phyloP scores from a whole-genome alignment of 1,140 invertebrate genomes.

The Daktulosphaira vitifoliae region DNA sequence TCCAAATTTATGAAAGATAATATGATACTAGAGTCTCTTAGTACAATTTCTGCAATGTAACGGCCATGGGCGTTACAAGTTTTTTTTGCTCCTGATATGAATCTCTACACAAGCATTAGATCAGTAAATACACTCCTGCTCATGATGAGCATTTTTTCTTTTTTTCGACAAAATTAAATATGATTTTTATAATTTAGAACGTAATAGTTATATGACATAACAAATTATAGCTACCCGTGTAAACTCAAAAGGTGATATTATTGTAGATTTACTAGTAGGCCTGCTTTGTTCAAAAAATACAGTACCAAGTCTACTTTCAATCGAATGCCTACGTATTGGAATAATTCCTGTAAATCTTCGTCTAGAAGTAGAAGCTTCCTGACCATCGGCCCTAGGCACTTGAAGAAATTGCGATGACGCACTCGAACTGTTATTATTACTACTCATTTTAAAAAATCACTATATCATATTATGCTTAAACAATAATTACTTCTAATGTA shows the following conservation, averaged over 20 bases:
- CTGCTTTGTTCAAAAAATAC: neutral
- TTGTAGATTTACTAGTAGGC: constrained; percentile 24
- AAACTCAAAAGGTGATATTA: constrained; percentile 20
- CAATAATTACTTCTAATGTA: neutral
- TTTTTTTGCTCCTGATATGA: too few relatives aligned
- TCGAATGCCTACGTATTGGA: constrained; percentile 21
- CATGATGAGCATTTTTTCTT: too few relatives aligned
- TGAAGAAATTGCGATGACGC: constrained; percentile 10
- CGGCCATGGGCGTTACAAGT: too few relatives aligned
- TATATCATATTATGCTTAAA: too few relatives aligned
- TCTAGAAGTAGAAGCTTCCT: neutral
- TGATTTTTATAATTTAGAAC: too few relatives aligned
- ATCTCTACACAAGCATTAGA: too few relatives aligned
- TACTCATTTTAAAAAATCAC: constrained; percentile 1
- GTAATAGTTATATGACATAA: too few relatives aligned
- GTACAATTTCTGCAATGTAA: too few relatives aligned
- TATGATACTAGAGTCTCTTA: too few relatives aligned
- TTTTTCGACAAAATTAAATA: too few relatives aligned
- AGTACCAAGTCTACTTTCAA: constrained; percentile 14
- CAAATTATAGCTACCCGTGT: constrained; percentile 17
- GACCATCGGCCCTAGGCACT: neutral
- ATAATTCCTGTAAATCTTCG: constrained; percentile 19
- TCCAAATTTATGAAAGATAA: too few relatives aligned
- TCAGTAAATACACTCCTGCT: too few relatives aligned
- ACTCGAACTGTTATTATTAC: neutral